phyloP scores from a whole-genome alignment of 2,113 vertebrate genomes.

The Melanerpes aurifrons region DNA sequence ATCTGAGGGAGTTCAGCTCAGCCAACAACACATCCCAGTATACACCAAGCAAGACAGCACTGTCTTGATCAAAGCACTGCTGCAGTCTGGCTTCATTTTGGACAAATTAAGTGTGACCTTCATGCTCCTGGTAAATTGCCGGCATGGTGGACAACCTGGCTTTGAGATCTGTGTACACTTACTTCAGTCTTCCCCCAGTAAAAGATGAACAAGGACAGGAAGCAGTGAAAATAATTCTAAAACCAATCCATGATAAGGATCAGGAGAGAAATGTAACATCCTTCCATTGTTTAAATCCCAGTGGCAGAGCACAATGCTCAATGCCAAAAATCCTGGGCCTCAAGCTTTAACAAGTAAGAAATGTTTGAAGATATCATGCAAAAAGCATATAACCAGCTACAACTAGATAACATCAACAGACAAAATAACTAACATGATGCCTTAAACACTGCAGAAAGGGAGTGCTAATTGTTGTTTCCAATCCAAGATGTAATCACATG shows the following conservation, averaged over 20 bases:
- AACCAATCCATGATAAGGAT: constrained; percentile 31
- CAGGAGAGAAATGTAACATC: constrained; percentile 46
- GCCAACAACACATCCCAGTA: not conserved
- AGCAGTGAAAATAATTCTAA: constrained; percentile 40
- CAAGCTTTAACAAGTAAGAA: constrained; percentile 9
- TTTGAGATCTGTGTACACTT: not conserved
- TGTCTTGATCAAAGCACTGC: constrained; percentile 53
- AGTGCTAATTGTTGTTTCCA: not conserved
- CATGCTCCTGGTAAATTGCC: constrained; percentile 4
- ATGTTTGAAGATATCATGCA: not conserved
- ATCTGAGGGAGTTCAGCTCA: not conserved
- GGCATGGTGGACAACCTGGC: accelerated
- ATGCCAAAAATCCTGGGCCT: not conserved
- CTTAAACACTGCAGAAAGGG: not conserved
- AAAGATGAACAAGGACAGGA: not conserved
- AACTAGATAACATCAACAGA: not conserved
- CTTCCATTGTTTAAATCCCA: constrained; percentile 41
- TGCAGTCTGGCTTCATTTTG: constrained; percentile 35
- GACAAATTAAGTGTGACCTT: constrained; percentile 52
- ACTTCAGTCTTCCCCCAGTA: not conserved
- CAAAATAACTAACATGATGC: not conserved
- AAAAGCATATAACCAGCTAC: not conserved
- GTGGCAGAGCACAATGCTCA: not conserved
- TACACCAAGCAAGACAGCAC: not conserved
- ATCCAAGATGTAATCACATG: not conserved